Evolutionary conservation across 2,888 invertebrate species (phyloP).

Genomic region (Coremacera marginata): DNA sequence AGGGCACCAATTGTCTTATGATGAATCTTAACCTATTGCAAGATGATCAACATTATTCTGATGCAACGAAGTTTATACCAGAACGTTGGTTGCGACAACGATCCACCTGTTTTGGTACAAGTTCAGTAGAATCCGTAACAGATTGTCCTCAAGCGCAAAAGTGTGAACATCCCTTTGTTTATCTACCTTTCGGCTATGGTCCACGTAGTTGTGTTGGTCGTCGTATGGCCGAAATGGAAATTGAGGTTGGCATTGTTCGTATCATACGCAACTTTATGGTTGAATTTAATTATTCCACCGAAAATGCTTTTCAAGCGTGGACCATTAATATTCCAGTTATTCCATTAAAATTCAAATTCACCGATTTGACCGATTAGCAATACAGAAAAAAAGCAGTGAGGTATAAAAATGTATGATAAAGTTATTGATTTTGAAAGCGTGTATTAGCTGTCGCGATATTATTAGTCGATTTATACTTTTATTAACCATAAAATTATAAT

Average conservation of each 20-base stretch:
- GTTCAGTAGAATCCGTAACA: neutral
- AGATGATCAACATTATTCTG: conserved; percentile 70
- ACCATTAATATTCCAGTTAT: conserved; percentile 65
- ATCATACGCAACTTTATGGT: conserved; percentile 61
- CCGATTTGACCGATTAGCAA: conserved; percentile 55
- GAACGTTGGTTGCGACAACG: conserved; percentile 49
- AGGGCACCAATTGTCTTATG: conserved; percentile 78
- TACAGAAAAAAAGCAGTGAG: too few relatives aligned
- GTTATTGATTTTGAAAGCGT: too few relatives aligned
- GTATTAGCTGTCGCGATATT: too few relatives aligned
- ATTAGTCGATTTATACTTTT: too few relatives aligned
- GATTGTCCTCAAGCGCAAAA: neutral
- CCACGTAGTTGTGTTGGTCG: conserved; percentile 79
- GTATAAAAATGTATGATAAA: too few relatives aligned
- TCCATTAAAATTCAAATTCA: conserved; percentile 67
- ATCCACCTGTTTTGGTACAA: conserved; percentile 28
- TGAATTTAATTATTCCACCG: conserved; percentile 59
- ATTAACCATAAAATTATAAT: too few relatives aligned
- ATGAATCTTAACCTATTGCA: conserved; percentile 72
- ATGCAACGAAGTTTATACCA: conserved; percentile 43
- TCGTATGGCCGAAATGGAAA: conserved; percentile 81
- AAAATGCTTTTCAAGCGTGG: conserved; percentile 56
- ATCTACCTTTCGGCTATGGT: conserved; percentile 79
- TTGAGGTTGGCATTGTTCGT: conserved; percentile 72
- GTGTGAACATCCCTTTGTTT: conserved; percentile 51